Evolutionary conservation across 2,113 vertebrate genomes (phyloP), one percentile per base, ranked within the genome.

Genomic region (Sturnira hondurensis): DNA sequence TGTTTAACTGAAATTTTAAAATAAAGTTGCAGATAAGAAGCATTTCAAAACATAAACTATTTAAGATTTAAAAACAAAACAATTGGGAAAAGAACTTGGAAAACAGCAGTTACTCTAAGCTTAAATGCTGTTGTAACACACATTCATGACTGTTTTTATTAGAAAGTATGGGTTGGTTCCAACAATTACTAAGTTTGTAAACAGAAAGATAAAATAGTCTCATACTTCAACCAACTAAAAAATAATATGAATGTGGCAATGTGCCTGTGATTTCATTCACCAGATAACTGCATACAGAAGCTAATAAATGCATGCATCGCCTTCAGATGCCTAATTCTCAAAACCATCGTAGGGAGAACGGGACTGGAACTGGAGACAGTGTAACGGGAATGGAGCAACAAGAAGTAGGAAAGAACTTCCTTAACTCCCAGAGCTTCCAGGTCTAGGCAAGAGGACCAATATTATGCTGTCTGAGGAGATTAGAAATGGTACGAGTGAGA

Each of bases 31-130:
- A 85, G 45, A 8, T 33, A 94, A 93, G 31, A 94, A 70, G 33
- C 84, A 2, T 85, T 82, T 85, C 43, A 90, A 87, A 93, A 70
- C 14, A 84, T 61, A 67, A 50, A n/a, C 15, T 93, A 14, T 81
- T 63, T 67, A 88, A 65, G 33, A 91, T 24, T 63, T 54, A 89
- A 93, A 33, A 90, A 95, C 58, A 93, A 86, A 74, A 73, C n/a
- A 89, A 87, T 63, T 71, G 73, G 28, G 13, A 85, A 56, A 86
- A 14, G 31, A 84, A 58, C 22, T 19, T 52, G 9, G 36, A 91
- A 84, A 38, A 16, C 3, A 89, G 68, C 2, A 45, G 36, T 52
- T 41, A 33, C 3, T 17, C 33, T 61, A 31, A 77, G 28, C n/a
- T 33, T 81, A 47, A 43, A 7, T 47, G 56, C 7, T 87, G 38